Conservation (phyloP, 2,888 invertebrate genomes). For the Plemyria rubiginata region DNA sequence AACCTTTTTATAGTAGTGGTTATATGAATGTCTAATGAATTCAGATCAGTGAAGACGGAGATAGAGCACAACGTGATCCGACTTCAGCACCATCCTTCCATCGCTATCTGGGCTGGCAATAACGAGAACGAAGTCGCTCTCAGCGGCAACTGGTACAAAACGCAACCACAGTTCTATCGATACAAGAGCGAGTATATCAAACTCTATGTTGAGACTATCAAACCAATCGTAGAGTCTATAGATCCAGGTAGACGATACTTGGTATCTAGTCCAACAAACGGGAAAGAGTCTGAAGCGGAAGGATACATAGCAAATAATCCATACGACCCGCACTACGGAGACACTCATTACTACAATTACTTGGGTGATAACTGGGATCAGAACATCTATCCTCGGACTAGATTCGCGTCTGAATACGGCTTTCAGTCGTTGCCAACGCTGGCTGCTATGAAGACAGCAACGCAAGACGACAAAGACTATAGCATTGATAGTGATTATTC, state of each 20-base stretch:
- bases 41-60: slow-evolving; percentile 89
- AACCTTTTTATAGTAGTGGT: too few relatives aligned
- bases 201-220: slow-evolving; percentile 92
- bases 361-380: slow-evolving; percentile 91
- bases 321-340: slow-evolving; percentile 92
- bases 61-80: slow-evolving; percentile 92
- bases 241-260: slow-evolving; percentile 89
- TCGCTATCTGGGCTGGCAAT: slow-evolving; percentile 97
- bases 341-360: slow-evolving; percentile 97
- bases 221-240: slow-evolving; percentile 85
- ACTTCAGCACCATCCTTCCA: slow-evolving; percentile 93
- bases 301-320: slow-evolving; percentile 93
- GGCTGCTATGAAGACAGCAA: slow-evolving; percentile 86
- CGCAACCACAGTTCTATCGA: slow-evolving; percentile 72
- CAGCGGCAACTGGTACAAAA: slow-evolving; percentile 91
- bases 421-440: slow-evolving; percentile 94
- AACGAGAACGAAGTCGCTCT: slow-evolving; percentile 98
- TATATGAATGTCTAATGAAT: slow-evolving; percentile 42
- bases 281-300: slow-evolving; percentile 88
- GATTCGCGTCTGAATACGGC: slow-evolving; percentile 98
- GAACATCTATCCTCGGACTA: slow-evolving; percentile 89
- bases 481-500: slow-evolving; percentile 85
- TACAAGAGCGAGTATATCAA: slow-evolving; percentile 92
- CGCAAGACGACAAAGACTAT: slow-evolving; percentile 80
- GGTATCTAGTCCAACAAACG: slow-evolving; percentile 97